Percentiles rank a stretch among this genome's conserved stretches.
Conservation (phyloP, 1,140 invertebrate genomes). For the Micrasema minimum region DNA sequence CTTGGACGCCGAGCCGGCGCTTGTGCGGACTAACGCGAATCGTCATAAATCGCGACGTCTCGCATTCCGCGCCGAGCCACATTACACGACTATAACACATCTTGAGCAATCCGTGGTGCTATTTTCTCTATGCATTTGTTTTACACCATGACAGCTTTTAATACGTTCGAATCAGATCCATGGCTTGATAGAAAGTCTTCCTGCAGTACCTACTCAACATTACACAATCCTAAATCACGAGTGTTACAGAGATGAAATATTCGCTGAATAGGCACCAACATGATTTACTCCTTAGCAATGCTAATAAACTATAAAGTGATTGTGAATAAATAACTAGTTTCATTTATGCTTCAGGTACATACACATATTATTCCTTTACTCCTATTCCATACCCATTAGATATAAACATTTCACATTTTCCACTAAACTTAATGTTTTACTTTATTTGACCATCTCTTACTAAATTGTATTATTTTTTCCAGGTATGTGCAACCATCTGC, state of each 20-base stretch:
- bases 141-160: slow-evolving; percentile 26
- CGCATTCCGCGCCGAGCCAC: slow-evolving; percentile 5
- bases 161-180: slow-evolving; percentile 30
- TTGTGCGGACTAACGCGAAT: neutral
- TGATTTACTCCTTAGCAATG: slow-evolving; percentile 26
- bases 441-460: too few relatives aligned
- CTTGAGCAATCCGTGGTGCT: slow-evolving; percentile 22
- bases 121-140: slow-evolving; percentile 19
- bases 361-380: too few relatives aligned
- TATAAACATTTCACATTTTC: too few relatives aligned
- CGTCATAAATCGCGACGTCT: slow-evolving; percentile 25
- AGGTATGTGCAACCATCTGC: too few relatives aligned
- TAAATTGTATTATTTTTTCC: too few relatives aligned
- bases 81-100: too few relatives aligned
- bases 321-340: too few relatives aligned
- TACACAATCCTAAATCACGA: slow-evolving; percentile 26
- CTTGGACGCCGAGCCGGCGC: neutral
- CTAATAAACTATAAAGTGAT: neutral
- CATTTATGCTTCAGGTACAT: too few relatives aligned
- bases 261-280: slow-evolving; percentile 10
- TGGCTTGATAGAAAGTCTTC: slow-evolving; percentile 20
- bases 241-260: slow-evolving; percentile 29
- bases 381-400: too few relatives aligned
- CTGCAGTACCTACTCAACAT: slow-evolving; percentile 5
- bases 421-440: too few relatives aligned